Evolutionary conservation across 2,888 invertebrate species (phyloP), one percentile per base, ranked within the genome.

Genomic region (Diaphora mendica): DNA sequence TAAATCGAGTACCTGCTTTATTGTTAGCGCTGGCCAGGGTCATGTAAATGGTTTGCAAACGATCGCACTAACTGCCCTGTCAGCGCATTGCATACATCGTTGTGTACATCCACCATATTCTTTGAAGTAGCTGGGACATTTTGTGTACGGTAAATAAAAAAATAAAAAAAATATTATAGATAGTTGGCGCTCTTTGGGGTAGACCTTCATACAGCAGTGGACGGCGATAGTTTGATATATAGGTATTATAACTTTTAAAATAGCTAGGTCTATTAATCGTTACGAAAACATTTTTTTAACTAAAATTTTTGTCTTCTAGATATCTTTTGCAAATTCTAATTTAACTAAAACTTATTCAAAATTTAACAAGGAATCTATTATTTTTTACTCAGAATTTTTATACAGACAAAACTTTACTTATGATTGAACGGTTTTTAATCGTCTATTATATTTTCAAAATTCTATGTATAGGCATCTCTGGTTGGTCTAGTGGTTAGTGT

Each of bases 1-100:
- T 81, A 70, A 68, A 73, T 76, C 73, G 74, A 76, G 74, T 82
- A 81, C 83, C 85, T 81, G 76, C 80, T 64, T 64, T 86, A 88
- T 87, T 86, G 85, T 85, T 84, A 81, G 79, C 76, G 73, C 75
- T 78, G 73, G 70, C 77, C 75, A 82, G 77, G 73, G 70, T 77
- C 75, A 82, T 84, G 83, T 87, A 88, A 85, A 90, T 90, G 89
- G 86, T 79, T 84, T 81, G 86, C 88, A 87, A 91, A 90, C 87
- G 88, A 87, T 86, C 84, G 79, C 81, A 75, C 81, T 86, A 87
- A 89, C 87, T 86, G 85, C 84, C 78, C 76, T 82, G 87, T 83
- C 82, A 80, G 76, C 87, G 86, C 82, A 88, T 84, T 87, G 84
- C 87, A 82, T 68, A 30, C 77, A 82, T 51, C 64, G 78, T 75